Evolutionary conservation across 2,888 invertebrate species (phyloP).

Genomic region (Yponomeuta cagnagella): DNA sequence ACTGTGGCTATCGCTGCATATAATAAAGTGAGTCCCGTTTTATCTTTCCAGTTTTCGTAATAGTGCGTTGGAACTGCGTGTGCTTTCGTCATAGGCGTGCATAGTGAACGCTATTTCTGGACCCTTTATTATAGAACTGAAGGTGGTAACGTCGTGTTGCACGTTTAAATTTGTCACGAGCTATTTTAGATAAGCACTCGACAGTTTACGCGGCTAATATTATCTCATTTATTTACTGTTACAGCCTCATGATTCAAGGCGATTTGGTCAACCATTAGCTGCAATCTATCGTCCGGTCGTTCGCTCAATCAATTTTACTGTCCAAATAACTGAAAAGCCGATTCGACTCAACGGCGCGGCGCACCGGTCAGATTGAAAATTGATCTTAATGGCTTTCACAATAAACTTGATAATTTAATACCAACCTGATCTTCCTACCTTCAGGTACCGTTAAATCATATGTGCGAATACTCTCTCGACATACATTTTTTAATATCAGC

Average conservation of each 20-base stretch:
- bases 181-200: slow-evolving; percentile 49
- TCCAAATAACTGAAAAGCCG: neutral
- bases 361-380: neutral
- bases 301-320: neutral
- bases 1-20: slow-evolving; percentile 19
- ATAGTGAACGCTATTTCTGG: slow-evolving; percentile 53
- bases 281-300: neutral
- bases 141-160: slow-evolving; percentile 61
- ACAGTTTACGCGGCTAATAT: neutral
- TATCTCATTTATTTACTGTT: neutral
- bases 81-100: slow-evolving; percentile 49
- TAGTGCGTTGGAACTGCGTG: slow-evolving; percentile 36
- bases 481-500: slow-evolving; percentile 29
- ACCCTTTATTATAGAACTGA: slow-evolving; percentile 57
- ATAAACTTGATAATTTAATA: slow-evolving; percentile 9
- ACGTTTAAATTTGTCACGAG: slow-evolving; percentile 56
- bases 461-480: slow-evolving; percentile 34
- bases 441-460: slow-evolving; percentile 41
- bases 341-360: neutral
- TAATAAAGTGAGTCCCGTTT: slow-evolving; percentile 39
- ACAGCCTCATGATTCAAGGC: neutral
- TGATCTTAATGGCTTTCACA: neutral
- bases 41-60: slow-evolving; percentile 39
- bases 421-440: neutral
- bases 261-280: neutral